These are phyloP conservation scores for Nesoenas mayeri DNA, from an alignment of 2,113 vertebrate genomes.

Conservation along the genomic window DNA sequence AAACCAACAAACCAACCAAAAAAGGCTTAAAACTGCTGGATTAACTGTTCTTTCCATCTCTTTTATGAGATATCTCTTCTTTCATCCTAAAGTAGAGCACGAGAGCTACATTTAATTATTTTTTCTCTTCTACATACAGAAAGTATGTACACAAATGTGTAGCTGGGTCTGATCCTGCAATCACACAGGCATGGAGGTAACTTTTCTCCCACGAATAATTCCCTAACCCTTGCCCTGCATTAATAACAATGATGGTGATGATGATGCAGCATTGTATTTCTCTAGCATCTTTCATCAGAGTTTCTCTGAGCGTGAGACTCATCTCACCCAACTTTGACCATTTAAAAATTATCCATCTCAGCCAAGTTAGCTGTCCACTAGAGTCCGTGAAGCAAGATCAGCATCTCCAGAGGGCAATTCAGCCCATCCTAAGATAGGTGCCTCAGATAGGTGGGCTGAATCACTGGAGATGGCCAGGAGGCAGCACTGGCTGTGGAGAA, in stretches of 20 bases:
- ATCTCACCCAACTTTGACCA: conserved; percentile 61
- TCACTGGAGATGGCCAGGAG: conserved; percentile 48
- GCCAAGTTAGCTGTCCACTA: conserved; percentile 2
- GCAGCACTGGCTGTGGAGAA: conserved; percentile 9
- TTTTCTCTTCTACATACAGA: neutral
- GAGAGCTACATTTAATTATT: neutral
- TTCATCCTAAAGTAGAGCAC: neutral
- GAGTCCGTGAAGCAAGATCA: conserved; percentile 23
- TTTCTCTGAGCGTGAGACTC: conserved; percentile 51
- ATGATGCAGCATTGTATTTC: conserved; percentile 3
- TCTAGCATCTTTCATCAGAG: conserved; percentile 53
- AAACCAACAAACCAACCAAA: no score
- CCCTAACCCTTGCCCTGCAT: conserved; percentile 49
- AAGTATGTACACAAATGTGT: neutral
- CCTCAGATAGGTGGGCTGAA: conserved; percentile 62
- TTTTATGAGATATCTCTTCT: neutral
- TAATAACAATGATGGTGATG: neutral
- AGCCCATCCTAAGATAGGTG: conserved; percentile 43
- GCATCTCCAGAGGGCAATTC: conserved; percentile 60
- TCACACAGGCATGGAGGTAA: neutral
- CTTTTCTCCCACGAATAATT: conserved; percentile 3
- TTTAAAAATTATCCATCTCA: neutral
- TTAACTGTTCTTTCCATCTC: neutral
- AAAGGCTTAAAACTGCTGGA: neutral
- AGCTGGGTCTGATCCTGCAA: neutral